Conservation (phyloP, 2,797 vertebrate genomes). For the Anniella stebbinsi region DNA sequence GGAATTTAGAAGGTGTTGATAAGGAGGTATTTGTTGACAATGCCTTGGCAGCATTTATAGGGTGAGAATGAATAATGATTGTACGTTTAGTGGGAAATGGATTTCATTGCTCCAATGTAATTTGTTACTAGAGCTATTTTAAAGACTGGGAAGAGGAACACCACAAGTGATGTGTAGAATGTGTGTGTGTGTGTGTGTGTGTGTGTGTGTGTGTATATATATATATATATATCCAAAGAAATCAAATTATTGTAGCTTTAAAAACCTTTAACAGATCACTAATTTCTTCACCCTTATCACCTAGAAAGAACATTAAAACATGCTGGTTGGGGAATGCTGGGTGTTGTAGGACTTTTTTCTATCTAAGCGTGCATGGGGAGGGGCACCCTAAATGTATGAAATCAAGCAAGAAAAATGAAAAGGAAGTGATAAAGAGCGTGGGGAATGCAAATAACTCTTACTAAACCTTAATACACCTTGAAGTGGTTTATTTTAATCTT, state of each 20-base stretch:
- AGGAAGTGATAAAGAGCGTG: slow-evolving; percentile 13
- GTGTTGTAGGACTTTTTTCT: too few relatives aligned
- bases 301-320: background rate
- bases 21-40: background rate
- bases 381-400: background rate
- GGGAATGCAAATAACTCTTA: slow-evolving; percentile 11
- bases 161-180: rapidly evolving
- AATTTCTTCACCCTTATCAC: slow-evolving; percentile 7
- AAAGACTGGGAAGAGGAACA: background rate
- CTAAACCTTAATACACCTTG: background rate
- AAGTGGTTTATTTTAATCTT: background rate
- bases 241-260: slow-evolving; percentile 6
- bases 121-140: slow-evolving; percentile 28
- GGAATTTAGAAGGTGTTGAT: slow-evolving; percentile 20
- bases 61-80: slow-evolving; percentile 28
- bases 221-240: slow-evolving; percentile 7
- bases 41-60: slow-evolving; percentile 24
- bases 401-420: background rate
- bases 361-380: too few relatives aligned
- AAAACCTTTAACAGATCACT: slow-evolving; percentile 26
- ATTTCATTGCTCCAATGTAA: slow-evolving; percentile 44
- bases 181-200: too few relatives aligned
- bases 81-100: slow-evolving; percentile 13
- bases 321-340: too few relatives aligned
- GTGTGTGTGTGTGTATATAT: too few relatives aligned